phyloP scores from a whole-genome alignment of 2,888 invertebrate genomes.

The Punctoribates punctum region DNA sequence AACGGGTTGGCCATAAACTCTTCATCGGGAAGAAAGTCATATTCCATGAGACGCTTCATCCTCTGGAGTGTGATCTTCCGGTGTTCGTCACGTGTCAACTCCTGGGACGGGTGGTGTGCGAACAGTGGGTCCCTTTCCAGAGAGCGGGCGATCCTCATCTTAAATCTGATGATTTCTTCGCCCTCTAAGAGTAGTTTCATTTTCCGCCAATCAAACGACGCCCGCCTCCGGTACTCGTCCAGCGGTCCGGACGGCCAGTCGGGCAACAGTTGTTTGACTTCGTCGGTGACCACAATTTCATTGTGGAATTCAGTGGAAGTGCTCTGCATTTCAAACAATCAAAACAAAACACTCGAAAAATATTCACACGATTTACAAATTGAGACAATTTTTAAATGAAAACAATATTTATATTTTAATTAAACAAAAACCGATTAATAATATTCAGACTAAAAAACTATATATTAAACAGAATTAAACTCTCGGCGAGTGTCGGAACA shows the following conservation, averaged over 20 bases:
- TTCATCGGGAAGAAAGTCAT: constrained; percentile 62
- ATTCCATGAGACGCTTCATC: constrained; percentile 62
- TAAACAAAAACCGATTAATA: no score
- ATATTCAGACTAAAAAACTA: no score
- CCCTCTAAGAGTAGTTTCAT: constrained; percentile 55
- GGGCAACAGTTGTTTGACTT: constrained; percentile 43
- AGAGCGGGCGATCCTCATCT: constrained; percentile 66
- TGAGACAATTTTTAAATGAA: no score
- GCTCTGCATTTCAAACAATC: neutral
- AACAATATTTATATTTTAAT: no score
- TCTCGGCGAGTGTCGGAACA: no score
- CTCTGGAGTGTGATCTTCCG: constrained; percentile 56
- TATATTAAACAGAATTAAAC: no score
- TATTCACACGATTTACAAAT: no score
- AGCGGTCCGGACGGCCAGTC: constrained; percentile 54
- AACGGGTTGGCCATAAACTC: constrained; percentile 55
- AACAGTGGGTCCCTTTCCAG: constrained; percentile 76
- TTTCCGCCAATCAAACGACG: constrained; percentile 55
- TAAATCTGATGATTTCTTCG: constrained; percentile 53
- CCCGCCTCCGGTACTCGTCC: constrained; percentile 53
- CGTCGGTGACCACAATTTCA: constrained; percentile 19
- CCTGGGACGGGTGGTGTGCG: constrained; percentile 60
- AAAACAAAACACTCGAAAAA: no score
- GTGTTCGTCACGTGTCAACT: constrained; percentile 65
- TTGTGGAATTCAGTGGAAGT: neutral